Base-by-base conservation (phyloP, 2,113 vertebrate genomes). In the Felis catus region DNA sequence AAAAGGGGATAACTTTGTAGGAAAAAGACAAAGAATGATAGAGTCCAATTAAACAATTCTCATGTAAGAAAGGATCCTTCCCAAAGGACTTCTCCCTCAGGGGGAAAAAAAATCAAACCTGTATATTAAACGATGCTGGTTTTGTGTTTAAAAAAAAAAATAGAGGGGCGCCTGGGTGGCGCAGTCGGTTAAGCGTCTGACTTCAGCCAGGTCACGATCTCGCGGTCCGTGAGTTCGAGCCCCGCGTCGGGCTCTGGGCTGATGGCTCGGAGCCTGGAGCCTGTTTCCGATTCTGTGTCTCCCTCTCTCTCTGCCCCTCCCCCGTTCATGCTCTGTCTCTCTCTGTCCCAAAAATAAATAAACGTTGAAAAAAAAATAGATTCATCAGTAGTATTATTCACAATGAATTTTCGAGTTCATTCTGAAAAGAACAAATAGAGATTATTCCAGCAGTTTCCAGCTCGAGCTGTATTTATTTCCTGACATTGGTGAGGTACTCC, bases 11-110 rank as follows among this genome's bases (percentile, higher is more conserved):
- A 76, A 84, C 51, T 92, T 25, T 85, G 36, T 94, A 90, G 58
- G 25, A 89, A 96, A 73, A 9, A 96, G 36, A n/a, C 45, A 96
- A 93, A 87, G 45, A 96, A 89, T 79, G 68, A 87, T 8, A 89
- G n/a, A 58, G 19, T 68, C 29, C 31, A 92, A 76, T 25, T 61
- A 96, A 91, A 71, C 63, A 90, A 92, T 92, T 95, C 21, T 84
- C 74, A 83, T 15, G 7, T 74, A 76, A 81, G 55, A 92, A 86
- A 95, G 45, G 23, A 96, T 81, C 21, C 11, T 86, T n/a, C 25
- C 31, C 41, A 74, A 84, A 61, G 27, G 39, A 80, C 4, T n/a
- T 90, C 4, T 8, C n/a, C 15, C 61, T 95, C 9, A 51, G 51
- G 21, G 36, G 39, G 61, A n/a, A 87, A 48, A n/a, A 74, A 79